Base-by-base conservation (phyloP, 2,113 vertebrate species). In the Ammodramus savannarum region DNA sequence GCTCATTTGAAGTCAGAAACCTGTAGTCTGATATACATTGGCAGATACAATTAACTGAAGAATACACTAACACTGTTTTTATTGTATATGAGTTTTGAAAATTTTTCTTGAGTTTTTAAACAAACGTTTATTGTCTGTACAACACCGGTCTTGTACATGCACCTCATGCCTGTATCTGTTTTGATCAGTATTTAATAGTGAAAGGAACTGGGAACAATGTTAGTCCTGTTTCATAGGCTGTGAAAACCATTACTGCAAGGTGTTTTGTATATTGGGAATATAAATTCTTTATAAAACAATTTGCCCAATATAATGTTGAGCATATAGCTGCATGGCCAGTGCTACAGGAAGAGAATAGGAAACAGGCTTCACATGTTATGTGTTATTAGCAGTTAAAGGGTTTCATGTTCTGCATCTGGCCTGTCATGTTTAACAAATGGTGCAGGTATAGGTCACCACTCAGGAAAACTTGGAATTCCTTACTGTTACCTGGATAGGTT, bases 301-400 rank as follows among this genome's bases (percentile, higher is more conserved):
- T 52, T 39, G 10, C 11, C 16, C 18, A 26, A 0, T 46, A 4
- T 32, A 26, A 18, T 21, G 8, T 26, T 67, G 17, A 49, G 5
- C 26, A 4, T n/a, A 13, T 7, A 16, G 21, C 12, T 17, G 1
- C 22, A 16, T 23, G 39, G 23, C 25, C 18, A n/a, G 18, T 61
- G 19, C 31, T 75, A 3, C 20, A 44, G 51, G 29, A 58, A 9
- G 4, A 58, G 13, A 6, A 1, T 8, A 25, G 39, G 61, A 76
- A 82, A 18, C 1, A 3, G 58, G 10, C 25, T 90, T 69, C 54
- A 27, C 1, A 1, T 75, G 13, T 61, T 76, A 3, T 0, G 1
- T 63, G 16, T 66, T 61, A 29, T 43, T 46, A 46, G 38, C 48
- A 69, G 18, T 26, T 78, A 21, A 29, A 75, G 59, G 21, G 7